These are phyloP conservation scores for Bergia puertoricense DNA, from an alignment of 92 coral and sea anemone genomes.

Conservation along the genomic window DNA sequence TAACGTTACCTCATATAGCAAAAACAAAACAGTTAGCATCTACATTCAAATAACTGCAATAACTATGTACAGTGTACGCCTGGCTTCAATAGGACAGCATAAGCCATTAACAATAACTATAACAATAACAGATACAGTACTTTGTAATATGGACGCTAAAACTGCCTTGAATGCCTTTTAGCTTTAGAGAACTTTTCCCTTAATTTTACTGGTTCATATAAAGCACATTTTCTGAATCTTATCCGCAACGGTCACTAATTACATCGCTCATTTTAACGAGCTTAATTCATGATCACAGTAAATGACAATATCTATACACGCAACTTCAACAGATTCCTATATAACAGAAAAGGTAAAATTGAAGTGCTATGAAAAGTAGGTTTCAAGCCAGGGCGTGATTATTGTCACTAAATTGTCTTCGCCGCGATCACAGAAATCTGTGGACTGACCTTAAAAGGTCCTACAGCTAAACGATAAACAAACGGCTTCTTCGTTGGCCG, in stretches of 20 bases:
- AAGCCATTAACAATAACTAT: too few relatives aligned
- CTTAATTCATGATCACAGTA: not conserved
- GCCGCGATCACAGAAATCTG: constrained; percentile 12
- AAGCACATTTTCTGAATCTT: constrained; percentile 24
- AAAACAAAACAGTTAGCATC: too few relatives aligned
- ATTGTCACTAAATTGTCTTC: constrained; percentile 9
- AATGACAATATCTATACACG: constrained; percentile 5
- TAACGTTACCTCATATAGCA: too few relatives aligned
- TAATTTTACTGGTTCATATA: constrained; percentile 23
- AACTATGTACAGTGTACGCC: too few relatives aligned
- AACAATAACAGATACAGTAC: not conserved
- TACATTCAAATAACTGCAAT: too few relatives aligned
- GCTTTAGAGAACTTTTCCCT: constrained; percentile 33
- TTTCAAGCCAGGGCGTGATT: constrained; percentile 12
- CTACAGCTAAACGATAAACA: too few relatives aligned
- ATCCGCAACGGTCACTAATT: constrained; percentile 24
- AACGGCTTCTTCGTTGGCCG: too few relatives aligned
- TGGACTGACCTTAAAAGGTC: too few relatives aligned
- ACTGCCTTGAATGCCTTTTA: constrained; percentile 14
- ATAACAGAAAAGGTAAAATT: not conserved
- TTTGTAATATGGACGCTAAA: constrained; percentile 12
- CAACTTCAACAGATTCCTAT: not conserved
- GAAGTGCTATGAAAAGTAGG: constrained; percentile 19
- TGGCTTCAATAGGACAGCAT: too few relatives aligned
- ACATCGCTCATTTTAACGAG: not conserved